Evolutionary conservation across 2,113 vertebrate species (phyloP).

Genomic region (Lasiurus cinereus): DNA sequence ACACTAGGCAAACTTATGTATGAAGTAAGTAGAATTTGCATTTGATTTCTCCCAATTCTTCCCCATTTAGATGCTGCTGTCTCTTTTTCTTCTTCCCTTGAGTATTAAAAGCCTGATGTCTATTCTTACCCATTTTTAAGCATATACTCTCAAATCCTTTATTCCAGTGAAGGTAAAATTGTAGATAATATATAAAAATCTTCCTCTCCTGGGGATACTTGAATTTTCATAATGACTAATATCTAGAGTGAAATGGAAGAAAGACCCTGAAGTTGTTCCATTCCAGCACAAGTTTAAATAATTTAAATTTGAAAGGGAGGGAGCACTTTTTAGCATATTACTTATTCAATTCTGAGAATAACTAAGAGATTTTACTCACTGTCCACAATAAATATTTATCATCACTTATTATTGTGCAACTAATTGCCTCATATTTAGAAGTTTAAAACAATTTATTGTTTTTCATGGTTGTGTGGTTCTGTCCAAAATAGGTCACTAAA

Average conservation of each 20-base stretch:
- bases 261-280: neutral
- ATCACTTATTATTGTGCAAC: neutral
- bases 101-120: neutral
- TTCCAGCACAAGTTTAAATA: neutral
- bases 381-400: neutral
- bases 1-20: neutral
- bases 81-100: neutral
- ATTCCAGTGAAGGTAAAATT: conserved; percentile 3
- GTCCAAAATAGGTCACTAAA: neutral
- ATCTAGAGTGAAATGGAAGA: neutral
- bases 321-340: neutral
- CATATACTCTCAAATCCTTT: neutral
- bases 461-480: neutral
- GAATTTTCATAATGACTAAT: conserved; percentile 23
- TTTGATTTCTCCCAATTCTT: neutral
- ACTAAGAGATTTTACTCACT: conserved; percentile 2
- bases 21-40: neutral
- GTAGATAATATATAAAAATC: neutral
- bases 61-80: neutral
- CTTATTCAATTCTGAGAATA: neutral
- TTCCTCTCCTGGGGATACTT: neutral
- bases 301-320: neutral
- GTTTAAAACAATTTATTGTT: neutral
- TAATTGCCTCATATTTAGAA: neutral
- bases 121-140: neutral